These are phyloP conservation scores for Spodoptera exigua DNA, from an alignment of 2,888 invertebrate species.

Conservation along the genomic window DNA sequence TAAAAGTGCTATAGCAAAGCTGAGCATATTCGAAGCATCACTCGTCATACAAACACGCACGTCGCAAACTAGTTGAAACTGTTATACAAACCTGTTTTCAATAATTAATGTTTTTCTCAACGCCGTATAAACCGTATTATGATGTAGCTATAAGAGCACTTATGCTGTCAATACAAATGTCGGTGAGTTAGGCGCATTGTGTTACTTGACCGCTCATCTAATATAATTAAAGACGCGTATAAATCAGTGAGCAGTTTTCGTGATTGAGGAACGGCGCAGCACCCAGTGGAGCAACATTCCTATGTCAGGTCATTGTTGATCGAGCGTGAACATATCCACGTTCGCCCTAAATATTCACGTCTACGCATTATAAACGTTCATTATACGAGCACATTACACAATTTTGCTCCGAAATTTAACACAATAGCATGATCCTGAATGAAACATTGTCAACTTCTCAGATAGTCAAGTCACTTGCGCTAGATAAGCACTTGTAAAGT, in stretches of 20 bases:
- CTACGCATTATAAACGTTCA: slow-evolving; percentile 17
- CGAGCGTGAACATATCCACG: slow-evolving; percentile 52
- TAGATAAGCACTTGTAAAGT: slow-evolving; percentile 16
- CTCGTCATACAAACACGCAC: slow-evolving; percentile 1
- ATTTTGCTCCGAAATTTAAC: background rate
- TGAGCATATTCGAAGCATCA: too few relatives aligned
- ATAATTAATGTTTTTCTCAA: slow-evolving; percentile 25
- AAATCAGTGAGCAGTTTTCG: slow-evolving; percentile 39
- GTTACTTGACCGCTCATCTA: slow-evolving; percentile 20
- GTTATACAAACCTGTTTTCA: slow-evolving; percentile 17
- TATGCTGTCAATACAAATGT: slow-evolving; percentile 14
- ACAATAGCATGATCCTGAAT: too few relatives aligned
- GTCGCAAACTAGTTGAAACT: slow-evolving; percentile 4
- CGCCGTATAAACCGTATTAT: slow-evolving; percentile 10
- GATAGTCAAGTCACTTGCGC: slow-evolving; percentile 1
- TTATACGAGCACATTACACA: background rate
- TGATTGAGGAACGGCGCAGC: slow-evolving; percentile 45
- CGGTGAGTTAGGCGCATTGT: slow-evolving; percentile 9
- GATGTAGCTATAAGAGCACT: slow-evolving; percentile 5
- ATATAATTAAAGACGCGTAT: slow-evolving; percentile 44
- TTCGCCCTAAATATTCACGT: slow-evolving; percentile 46
- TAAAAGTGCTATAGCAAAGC: too few relatives aligned
- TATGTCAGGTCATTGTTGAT: slow-evolving; percentile 41
- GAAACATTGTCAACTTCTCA: too few relatives aligned
- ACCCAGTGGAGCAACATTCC: slow-evolving; percentile 61